Percentiles rank a stretch among this genome's conserved stretches.
phyloP scores from a whole-genome alignment of 64 coral and sea anemone genomes.

The Pachyseris speciosa region DNA sequence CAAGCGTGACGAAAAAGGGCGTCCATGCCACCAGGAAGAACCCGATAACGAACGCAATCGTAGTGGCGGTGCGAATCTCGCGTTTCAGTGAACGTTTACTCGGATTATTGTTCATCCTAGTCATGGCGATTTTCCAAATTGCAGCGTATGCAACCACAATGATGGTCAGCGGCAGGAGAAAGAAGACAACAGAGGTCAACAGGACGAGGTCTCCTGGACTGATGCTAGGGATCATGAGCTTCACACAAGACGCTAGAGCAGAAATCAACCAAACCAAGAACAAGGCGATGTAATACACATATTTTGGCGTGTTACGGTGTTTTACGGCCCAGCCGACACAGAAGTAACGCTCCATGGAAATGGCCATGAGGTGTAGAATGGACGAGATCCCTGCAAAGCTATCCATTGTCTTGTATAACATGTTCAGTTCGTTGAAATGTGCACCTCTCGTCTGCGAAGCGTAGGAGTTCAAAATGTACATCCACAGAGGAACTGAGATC shows the following conservation, averaged over 20 bases:
- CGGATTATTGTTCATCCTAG: slow-evolving; percentile 91
- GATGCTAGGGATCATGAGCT: slow-evolving; percentile 23
- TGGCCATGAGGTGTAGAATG: slow-evolving; percentile 46
- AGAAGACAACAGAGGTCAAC: slow-evolving; percentile 75
- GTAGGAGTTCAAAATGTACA: slow-evolving; percentile 55
- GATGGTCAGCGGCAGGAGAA: slow-evolving; percentile 75
- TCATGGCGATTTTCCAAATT: slow-evolving; percentile 88
- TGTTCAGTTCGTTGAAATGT: background rate
- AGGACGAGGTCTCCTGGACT: slow-evolving; percentile 17
- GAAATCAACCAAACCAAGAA: slow-evolving; percentile 77
- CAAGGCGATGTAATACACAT: slow-evolving; percentile 86
- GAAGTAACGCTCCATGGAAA: slow-evolving; percentile 69
- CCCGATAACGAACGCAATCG: slow-evolving; percentile 94
- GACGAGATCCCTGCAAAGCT: slow-evolving; percentile 59
- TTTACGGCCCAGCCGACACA: slow-evolving; percentile 94
- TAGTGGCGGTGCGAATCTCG: slow-evolving; percentile 78
- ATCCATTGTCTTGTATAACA: background rate
- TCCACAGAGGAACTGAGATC: slow-evolving; percentile 84
- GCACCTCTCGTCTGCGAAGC: background rate
- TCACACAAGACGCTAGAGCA: slow-evolving; percentile 46
- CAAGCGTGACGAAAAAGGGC: slow-evolving; percentile 75
- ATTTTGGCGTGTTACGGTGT: slow-evolving; percentile 68
- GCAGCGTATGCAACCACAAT: slow-evolving; percentile 85
- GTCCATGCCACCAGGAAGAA: slow-evolving; percentile 91
- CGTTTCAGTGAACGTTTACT: slow-evolving; percentile 82